A percentile compares a stretch with the other conserved stretches of the same genome.
These are phyloP conservation scores for Alligator sinensis DNA, from an alignment of 2,113 vertebrate genomes.

Conservation along the genomic window DNA sequence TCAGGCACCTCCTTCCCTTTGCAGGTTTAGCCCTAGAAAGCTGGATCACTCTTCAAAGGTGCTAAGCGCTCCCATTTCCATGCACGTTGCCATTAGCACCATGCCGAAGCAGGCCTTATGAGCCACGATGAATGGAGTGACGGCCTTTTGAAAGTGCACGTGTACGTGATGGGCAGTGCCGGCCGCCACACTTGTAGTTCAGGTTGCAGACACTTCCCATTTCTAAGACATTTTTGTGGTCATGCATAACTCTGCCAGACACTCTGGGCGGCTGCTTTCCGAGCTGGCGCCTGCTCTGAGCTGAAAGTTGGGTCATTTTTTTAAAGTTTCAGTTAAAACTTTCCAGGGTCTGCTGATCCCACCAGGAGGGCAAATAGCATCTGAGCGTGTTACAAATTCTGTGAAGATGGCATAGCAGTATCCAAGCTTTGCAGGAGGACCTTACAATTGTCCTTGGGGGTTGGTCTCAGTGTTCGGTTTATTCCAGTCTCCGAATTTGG, in stretches of 20 bases:
- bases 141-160: no score
- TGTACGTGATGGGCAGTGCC: no score
- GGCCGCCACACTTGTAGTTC: background rate
- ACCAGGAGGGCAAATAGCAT: background rate
- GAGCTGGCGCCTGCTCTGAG: background rate
- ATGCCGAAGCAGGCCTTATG: accelerated
- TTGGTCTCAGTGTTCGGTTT: background rate
- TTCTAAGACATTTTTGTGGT: background rate
- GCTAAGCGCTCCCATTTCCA: no score
- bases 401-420: background rate
- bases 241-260: background rate
- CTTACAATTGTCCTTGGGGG: background rate
- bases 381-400: background rate
- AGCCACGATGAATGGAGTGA: background rate
- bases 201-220: background rate
- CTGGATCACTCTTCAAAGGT: no score
- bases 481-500: background rate
- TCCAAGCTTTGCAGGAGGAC: background rate
- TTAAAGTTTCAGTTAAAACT: constrained; percentile 13
- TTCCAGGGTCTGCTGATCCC: background rate
- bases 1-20: background rate
- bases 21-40: accelerated
- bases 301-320: background rate
- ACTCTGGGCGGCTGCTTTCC: background rate
- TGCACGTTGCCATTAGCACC: background rate